These are phyloP conservation scores for Porites evermanni DNA, from an alignment of 92 coral and sea anemone species.

Conservation along the genomic window DNA sequence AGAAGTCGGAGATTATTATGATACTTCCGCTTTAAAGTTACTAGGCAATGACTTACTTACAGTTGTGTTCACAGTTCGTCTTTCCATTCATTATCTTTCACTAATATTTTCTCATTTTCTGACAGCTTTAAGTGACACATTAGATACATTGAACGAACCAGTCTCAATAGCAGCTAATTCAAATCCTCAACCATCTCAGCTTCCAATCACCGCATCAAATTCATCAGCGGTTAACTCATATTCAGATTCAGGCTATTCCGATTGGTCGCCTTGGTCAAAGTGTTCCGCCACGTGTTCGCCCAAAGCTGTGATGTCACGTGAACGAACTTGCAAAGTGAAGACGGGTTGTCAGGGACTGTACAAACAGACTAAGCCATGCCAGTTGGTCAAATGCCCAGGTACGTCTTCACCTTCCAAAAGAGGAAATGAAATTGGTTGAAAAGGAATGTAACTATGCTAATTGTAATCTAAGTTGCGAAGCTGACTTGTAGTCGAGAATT, in stretches of 20 bases:
- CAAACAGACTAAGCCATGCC: slow-evolving; percentile 56
- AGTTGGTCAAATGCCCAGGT: slow-evolving; percentile 72
- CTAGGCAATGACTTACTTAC: no score
- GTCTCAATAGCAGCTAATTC: neutral
- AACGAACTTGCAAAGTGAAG: slow-evolving; percentile 64
- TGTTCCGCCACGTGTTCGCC: slow-evolving; percentile 69
- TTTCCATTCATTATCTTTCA: no score
- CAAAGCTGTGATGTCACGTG: slow-evolving; percentile 68
- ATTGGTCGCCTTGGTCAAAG: slow-evolving; percentile 74
- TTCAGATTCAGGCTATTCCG: neutral
- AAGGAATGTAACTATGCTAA: no score
- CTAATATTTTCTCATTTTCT: neutral
- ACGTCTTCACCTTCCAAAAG: neutral
- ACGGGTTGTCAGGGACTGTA: slow-evolving; percentile 70
- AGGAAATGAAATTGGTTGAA: no score
- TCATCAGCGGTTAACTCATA: neutral
- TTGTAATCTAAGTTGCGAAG: no score
- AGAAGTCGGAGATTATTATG: no score
- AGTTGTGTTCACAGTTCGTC: no score
- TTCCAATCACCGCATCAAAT: neutral
- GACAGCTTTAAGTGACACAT: neutral
- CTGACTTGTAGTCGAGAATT: no score
- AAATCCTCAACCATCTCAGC: neutral
- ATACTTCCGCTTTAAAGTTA: no score
- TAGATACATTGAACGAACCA: neutral